Conservation (phyloP, 2,888 invertebrate species). For the Folsomia candida region DNA sequence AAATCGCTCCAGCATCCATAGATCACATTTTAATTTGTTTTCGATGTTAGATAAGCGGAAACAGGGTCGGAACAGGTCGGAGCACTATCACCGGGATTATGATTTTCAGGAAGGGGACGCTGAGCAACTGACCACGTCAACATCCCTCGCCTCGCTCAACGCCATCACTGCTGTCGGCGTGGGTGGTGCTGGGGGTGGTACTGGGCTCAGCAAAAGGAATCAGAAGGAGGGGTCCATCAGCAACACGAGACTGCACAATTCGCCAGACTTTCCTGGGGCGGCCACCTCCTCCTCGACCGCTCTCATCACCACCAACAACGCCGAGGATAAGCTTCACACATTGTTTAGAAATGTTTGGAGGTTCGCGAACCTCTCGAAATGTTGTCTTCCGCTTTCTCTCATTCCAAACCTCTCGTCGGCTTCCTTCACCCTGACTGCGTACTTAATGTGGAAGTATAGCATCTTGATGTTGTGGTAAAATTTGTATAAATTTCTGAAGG, state of each 20-base stretch:
- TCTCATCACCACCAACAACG: too few relatives aligned
- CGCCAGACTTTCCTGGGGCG: not conserved
- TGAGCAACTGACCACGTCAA: not conserved
- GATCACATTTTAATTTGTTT: not conserved
- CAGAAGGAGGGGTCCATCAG: not conserved
- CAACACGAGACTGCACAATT: conserved; percentile 3
- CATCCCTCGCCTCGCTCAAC: conserved; percentile 3
- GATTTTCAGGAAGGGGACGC: not conserved
- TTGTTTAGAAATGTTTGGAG: not conserved
- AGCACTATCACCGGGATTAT: conserved; percentile 10
- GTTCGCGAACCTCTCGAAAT: not conserved
- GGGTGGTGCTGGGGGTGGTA: not conserved
- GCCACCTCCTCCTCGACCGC: not conserved
- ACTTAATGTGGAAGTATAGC: not conserved
- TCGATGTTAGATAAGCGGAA: conserved; percentile 1
- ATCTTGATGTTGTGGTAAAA: too few relatives aligned
- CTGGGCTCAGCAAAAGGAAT: conserved; percentile 6
- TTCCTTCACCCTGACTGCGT: not conserved
- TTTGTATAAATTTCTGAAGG: too few relatives aligned
- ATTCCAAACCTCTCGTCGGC: not conserved
- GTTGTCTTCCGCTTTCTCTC: conserved; percentile 3
- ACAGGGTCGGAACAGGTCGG: not conserved
- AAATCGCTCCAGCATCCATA: too few relatives aligned
- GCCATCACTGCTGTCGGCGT: not conserved
- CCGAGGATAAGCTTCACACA: too few relatives aligned